These are phyloP conservation scores for Aphodius granarius DNA, from an alignment of 2,888 invertebrate species.

Conservation along the genomic window DNA sequence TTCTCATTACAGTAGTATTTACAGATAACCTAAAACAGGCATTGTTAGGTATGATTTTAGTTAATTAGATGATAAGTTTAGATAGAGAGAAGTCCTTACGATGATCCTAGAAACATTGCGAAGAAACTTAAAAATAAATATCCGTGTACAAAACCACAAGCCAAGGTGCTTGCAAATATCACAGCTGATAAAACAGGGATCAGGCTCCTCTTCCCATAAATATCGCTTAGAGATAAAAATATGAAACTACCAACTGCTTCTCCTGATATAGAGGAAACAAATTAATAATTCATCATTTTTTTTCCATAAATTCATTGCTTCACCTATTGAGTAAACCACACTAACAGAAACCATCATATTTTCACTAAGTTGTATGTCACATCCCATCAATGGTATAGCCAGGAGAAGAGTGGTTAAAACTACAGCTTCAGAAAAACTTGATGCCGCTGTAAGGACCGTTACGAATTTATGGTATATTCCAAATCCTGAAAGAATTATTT, in stretches of 20 bases:
- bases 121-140: slow-evolving; percentile 46
- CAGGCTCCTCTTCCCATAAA: slow-evolving; percentile 48
- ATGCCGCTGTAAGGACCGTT: slow-evolving; percentile 40
- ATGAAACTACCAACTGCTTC: slow-evolving; percentile 47
- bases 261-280: too few species aligned
- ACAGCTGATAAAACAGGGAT: slow-evolving; percentile 47
- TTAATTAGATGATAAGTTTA: slow-evolving; percentile 36
- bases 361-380: slow-evolving; percentile 38
- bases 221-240: slow-evolving; percentile 48
- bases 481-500: slow-evolving; percentile 42
- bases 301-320: too few species aligned
- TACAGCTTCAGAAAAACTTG: slow-evolving; percentile 41
- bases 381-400: slow-evolving; percentile 45
- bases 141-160: slow-evolving; percentile 51
- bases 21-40: slow-evolving; percentile 47
- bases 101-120: slow-evolving; percentile 51
- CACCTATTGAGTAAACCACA: slow-evolving; percentile 38
- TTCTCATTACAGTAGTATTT: slow-evolving; percentile 45
- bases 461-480: slow-evolving; percentile 48
- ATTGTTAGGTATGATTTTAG: not conserved
- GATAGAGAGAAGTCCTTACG: slow-evolving; percentile 33
- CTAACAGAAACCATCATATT: slow-evolving; percentile 36
- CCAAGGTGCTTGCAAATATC: slow-evolving; percentile 49
- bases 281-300: too few species aligned
- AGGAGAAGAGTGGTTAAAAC: slow-evolving; percentile 42